These are phyloP conservation scores for Andricus curvator DNA, from an alignment of 2,888 invertebrate species.

Conservation along the genomic window DNA sequence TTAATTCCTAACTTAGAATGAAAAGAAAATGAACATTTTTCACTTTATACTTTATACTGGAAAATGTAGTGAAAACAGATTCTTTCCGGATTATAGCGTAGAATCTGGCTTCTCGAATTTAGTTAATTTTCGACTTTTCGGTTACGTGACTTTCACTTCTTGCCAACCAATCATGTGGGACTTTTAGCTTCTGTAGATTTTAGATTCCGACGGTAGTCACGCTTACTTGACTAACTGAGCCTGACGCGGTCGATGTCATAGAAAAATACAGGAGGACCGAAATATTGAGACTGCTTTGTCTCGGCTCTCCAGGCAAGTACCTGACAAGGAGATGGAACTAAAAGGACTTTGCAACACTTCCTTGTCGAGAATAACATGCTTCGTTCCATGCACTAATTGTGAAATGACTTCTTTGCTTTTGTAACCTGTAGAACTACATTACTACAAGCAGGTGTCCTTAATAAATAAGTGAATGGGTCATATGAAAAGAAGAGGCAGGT, in stretches of 20 bases:
- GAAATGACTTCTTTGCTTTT: constrained; percentile 2
- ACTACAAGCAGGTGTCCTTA: background rate
- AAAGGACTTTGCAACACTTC: constrained; percentile 3
- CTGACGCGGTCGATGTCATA: constrained; percentile 5
- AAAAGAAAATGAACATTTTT: background rate
- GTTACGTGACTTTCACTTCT: constrained; percentile 12
- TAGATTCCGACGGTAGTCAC: background rate
- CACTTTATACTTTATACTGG: background rate
- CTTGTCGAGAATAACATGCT: constrained; percentile 2
- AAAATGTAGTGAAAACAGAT: background rate
- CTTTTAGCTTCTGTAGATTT: constrained; percentile 2
- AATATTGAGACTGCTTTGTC: constrained; percentile 14
- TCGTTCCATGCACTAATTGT: constrained; percentile 8
- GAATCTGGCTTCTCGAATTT: background rate
- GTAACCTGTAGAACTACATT: background rate
- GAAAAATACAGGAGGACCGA: constrained; percentile 14
- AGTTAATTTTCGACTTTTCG: background rate
- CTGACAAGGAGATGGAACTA: background rate
- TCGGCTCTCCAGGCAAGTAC: background rate
- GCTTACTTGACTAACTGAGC: background rate
- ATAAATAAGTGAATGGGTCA: background rate
- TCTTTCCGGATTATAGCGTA: background rate
- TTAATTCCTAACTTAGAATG: too few relatives aligned
- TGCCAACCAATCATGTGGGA: constrained; percentile 5
- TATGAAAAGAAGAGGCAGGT: constrained; percentile 5